Conservation (phyloP, 2,888 invertebrate species). For the Spatulosminthurus flaviceps region DNA sequence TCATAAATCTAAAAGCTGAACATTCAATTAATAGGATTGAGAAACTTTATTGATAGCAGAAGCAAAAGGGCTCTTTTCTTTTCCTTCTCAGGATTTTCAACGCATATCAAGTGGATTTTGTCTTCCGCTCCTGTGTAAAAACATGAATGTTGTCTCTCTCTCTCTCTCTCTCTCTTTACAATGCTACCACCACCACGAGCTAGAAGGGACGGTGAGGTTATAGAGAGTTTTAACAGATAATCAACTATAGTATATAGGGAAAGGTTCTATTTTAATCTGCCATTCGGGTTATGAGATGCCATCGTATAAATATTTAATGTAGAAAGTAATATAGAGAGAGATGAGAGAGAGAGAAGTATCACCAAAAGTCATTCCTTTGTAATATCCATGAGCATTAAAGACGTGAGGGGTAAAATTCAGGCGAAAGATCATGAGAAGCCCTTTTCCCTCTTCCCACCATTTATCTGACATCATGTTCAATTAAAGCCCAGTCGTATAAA, state of each 20-base stretch:
- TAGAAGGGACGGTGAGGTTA: no score
- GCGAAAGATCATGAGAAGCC: not conserved
- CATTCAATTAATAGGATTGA: not conserved
- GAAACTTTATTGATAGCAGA: constrained; percentile 2
- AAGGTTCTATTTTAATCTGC: not conserved
- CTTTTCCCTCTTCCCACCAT: not conserved
- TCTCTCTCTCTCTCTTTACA: no score
- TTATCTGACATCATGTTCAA: not conserved
- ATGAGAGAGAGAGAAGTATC: no score
- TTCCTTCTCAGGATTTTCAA: no score
- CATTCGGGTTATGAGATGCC: not conserved
- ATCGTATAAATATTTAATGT: constrained; percentile 10
- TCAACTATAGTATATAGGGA: no score
- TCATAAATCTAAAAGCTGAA: constrained; percentile 13
- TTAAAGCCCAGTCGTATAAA: constrained; percentile 1
- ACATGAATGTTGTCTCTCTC: no score
- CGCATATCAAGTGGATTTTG: no score
- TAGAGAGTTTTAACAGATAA: no score
- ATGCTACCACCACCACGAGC: no score
- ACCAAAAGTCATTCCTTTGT: not conserved
- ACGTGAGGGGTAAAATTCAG: not conserved
- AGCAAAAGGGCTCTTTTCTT: no score
- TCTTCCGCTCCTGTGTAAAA: no score
- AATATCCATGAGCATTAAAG: constrained; percentile 1
- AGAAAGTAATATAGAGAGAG: constrained; percentile 8